phyloP scores from a whole-genome alignment of 1,140 invertebrate species.

The Macrostomum lignano region DNA sequence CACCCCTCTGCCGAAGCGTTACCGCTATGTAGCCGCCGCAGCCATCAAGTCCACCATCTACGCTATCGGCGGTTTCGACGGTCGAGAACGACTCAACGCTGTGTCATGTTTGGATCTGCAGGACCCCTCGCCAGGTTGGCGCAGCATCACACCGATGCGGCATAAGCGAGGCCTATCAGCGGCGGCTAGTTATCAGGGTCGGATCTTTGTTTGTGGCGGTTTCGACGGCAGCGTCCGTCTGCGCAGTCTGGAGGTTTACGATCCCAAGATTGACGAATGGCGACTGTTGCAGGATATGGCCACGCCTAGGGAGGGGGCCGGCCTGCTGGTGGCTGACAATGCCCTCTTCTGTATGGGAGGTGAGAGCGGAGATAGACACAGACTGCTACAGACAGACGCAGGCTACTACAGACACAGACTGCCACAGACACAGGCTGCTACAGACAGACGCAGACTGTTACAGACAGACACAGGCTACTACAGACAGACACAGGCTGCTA shows the following conservation, averaged over 20 bases:
- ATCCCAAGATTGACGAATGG: constrained; percentile 17
- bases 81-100: constrained; percentile 14
- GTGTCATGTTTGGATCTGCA: constrained; percentile 16
- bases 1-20: constrained; percentile 14
- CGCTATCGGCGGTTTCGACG: constrained; percentile 22
- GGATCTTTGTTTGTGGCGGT: constrained; percentile 22
- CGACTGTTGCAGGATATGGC: constrained; percentile 15
- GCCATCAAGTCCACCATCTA: constrained; percentile 32
- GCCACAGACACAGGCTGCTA: too few relatives aligned
- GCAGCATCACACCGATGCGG: constrained; percentile 14
- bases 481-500: too few relatives aligned
- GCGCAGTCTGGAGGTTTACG: constrained; percentile 19
- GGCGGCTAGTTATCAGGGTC: constrained; percentile 13
- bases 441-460: too few relatives aligned
- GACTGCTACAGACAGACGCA: too few relatives aligned
- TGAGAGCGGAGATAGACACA: too few relatives aligned
- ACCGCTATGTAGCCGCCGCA: constrained; percentile 20
- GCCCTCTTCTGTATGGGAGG: constrained; percentile 22
- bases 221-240: constrained; percentile 22
- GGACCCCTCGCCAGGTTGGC: constrained; percentile 12
- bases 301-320: constrained; percentile 18
- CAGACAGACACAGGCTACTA: too few relatives aligned
- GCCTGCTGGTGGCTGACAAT: constrained; percentile 18
- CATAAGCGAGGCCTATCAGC: constrained; percentile 16
- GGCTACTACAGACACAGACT: too few relatives aligned